Conservation (phyloP, 2,797 vertebrate species). For the Fistularia tabacaria region DNA sequence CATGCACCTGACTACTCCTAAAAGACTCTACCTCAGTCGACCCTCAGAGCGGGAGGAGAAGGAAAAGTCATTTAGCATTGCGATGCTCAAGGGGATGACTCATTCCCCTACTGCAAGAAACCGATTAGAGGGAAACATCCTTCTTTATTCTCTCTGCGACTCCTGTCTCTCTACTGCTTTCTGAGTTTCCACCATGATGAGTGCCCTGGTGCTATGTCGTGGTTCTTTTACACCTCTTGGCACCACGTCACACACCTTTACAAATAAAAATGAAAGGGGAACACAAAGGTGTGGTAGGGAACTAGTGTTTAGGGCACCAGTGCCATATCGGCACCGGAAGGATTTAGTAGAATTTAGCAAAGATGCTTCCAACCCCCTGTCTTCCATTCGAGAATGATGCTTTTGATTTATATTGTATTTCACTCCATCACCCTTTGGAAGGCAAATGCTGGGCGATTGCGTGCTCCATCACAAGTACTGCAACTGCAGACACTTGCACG, state of each 20-base stretch:
- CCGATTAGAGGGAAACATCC: constrained; percentile 61
- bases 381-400: constrained; percentile 43
- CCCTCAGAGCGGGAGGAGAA: constrained; percentile 41
- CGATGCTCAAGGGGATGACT: constrained; percentile 56
- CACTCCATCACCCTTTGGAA: constrained; percentile 45
- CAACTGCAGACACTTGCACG: constrained; percentile 36
- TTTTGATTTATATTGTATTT: constrained; percentile 37
- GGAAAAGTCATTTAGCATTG: constrained; percentile 63
- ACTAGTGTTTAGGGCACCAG: constrained; percentile 36
- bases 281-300: constrained; percentile 35
- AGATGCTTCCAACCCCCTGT: constrained; percentile 55
- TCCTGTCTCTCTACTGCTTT: constrained; percentile 38
- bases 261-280: constrained; percentile 24
- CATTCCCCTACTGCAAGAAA: constrained; percentile 44
- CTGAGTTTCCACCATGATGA: constrained; percentile 53
- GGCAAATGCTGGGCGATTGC: too few species aligned
- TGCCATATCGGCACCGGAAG: constrained; percentile 22
- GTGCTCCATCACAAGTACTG: constrained; percentile 25
- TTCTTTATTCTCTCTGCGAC: constrained; percentile 37
- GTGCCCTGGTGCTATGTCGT: constrained; percentile 34
- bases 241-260: constrained; percentile 37
- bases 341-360: too few species aligned
- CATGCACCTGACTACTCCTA: constrained; percentile 46
- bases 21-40: constrained; percentile 51
- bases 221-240: constrained; percentile 32